Base-by-base conservation (phyloP, 2,888 invertebrate species). In the Caenorhabditis japonica region DNA sequence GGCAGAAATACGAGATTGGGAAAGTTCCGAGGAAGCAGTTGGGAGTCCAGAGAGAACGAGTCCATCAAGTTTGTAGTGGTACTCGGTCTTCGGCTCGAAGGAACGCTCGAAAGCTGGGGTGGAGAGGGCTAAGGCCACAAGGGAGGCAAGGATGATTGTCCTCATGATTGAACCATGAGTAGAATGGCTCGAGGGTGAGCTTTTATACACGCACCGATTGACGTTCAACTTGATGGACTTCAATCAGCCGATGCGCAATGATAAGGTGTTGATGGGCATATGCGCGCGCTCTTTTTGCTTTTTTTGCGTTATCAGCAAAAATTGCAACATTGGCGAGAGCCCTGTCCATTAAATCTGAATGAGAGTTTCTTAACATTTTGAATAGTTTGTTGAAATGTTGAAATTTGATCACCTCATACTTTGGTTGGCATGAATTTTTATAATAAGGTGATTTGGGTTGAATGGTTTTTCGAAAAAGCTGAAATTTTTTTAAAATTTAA, bases 51-150 rank as follows among this genome's bases (percentile, higher is more conserved):
- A 70, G 39, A 71, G 56, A 38, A 78, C 38, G 25, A 62, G 64
- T 30, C 73, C 75, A 43, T 78, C 73, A 49, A 72, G 69, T 12
- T 70, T 60, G 68, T 62, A 78, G 36, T 44, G 46, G 55, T 75
- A 78, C 46, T 78, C 69, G 56, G 56, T 66, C 33, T 73, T 58
- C 34, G 73, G 47, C 41, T 66, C 41, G 34, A 74, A 69, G 21
- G 55, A 23, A 23, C 59, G 60, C 43, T 71, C 59, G 52, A 76
- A 61, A 34, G 52, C 68, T 25, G 64, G 66, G 30, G 68, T 34
- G 58, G 75, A 61, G 56, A 78, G 64, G 70, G 80, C 77, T 51
- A 76, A 66, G 25, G 73, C 77, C 51, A 78, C 62, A 21, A 78
- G 64, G 39, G 75, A 66, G 47, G 73, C 66, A 38, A 73, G 17